Percentiles rank a stretch among this genome's conserved stretches.
phyloP scores from a whole-genome alignment of 2,113 vertebrate genomes.

The Todiramphus saurophagus region DNA sequence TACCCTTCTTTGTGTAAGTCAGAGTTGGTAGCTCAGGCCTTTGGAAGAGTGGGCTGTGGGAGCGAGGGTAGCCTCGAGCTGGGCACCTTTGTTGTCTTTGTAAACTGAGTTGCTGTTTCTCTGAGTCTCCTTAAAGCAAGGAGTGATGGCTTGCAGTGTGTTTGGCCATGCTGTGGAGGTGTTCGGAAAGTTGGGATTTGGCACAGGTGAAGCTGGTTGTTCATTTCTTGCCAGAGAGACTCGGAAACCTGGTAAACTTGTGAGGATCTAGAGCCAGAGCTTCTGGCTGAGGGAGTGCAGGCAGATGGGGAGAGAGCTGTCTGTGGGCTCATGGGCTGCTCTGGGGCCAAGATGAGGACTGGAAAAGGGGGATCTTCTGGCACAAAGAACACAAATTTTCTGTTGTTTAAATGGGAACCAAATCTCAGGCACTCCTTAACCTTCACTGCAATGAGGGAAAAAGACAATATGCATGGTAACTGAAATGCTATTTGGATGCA shows the following conservation, averaged over 20 bases:
- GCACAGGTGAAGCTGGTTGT: not conserved
- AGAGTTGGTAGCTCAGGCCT: accelerated
- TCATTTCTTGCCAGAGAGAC: not conserved
- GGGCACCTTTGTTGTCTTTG: not conserved
- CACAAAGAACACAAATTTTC: not conserved
- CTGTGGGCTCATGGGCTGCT: not conserved
- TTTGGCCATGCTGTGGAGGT: not conserved
- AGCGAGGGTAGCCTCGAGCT: not conserved
- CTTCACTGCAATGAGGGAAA: not conserved
- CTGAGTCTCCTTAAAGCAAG: not conserved
- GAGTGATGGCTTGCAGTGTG: not conserved
- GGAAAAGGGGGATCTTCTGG: not conserved
- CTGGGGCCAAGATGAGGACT: not conserved
- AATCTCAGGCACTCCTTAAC: not conserved
- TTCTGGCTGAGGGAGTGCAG: not conserved
- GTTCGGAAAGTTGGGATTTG: not conserved
- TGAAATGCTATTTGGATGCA: not conserved
- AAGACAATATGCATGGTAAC: not conserved
- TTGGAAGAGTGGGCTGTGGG: not conserved
- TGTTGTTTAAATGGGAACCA: not conserved
- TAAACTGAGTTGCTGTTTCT: not conserved
- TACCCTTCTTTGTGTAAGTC: not conserved
- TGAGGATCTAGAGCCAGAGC: not conserved
- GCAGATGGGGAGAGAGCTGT: not conserved
- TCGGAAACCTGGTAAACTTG: not conserved